phyloP scores from a whole-genome alignment of 2,113 vertebrate species.

The Thryonomys swinderianus region DNA sequence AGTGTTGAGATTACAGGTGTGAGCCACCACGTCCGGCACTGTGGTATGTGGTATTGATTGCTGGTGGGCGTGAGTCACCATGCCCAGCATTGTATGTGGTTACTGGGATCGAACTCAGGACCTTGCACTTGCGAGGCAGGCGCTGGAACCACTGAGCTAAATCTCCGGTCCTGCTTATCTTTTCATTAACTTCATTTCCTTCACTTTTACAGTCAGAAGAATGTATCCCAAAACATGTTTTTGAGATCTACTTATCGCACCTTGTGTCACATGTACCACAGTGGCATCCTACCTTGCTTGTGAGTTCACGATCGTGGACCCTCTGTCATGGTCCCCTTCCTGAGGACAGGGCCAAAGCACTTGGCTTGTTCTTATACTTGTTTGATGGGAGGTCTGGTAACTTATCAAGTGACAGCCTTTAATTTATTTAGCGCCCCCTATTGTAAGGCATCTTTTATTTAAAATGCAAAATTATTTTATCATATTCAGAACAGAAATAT shows the following conservation, averaged over 20 bases:
- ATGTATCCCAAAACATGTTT: not conserved
- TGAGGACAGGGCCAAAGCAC: not conserved
- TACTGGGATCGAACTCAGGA: no score
- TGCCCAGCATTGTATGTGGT: no score
- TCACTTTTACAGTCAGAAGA: constrained; percentile 31
- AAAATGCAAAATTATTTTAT: constrained; percentile 90
- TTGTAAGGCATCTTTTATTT: not conserved
- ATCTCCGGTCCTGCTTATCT: no score
- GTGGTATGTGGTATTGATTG: no score
- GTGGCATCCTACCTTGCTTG: not conserved
- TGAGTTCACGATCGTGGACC: not conserved
- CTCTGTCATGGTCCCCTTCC: not conserved
- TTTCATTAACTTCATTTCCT: constrained; percentile 11
- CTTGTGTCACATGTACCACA: not conserved
- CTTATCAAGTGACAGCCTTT: not conserved
- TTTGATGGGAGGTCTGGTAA: not conserved
- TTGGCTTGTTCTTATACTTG: not conserved
- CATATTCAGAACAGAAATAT: constrained; percentile 92
- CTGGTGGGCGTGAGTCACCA: no score
- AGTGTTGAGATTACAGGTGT: no score
- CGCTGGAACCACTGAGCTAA: no score
- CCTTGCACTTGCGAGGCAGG: no score
- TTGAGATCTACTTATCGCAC: not conserved
- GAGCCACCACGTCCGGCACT: no score
- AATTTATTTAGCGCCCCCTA: not conserved